Base-by-base conservation (phyloP, 2,888 invertebrate genomes). In the Agrochola circellaris region DNA sequence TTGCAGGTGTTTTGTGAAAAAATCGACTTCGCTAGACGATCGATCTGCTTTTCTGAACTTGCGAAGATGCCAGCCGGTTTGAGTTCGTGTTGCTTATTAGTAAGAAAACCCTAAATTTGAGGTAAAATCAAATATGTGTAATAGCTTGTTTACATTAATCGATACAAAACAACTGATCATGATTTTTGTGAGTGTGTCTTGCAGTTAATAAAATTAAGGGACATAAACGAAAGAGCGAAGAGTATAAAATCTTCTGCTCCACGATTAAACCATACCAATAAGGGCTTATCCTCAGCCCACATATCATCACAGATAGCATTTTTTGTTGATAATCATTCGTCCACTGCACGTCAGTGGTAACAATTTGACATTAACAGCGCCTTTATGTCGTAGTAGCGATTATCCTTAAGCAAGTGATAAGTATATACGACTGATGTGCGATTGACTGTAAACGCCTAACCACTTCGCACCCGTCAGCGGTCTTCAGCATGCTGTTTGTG, bases 1-100 rank as follows among this genome's bases (percentile, higher is more conserved):
- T 94, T 97, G 62, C 96, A 98, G 98, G 98, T 98, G 72, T 98
- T 99, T 91, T 98, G 98, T 85, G 98, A 99, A 89, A 98, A 98
- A 96, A 98, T 99, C 62, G 98, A 98, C 93, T 98, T 98, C 92
- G 97, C 98, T 38, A 97, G 98, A 87, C 97, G 98, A 92, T 98
- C 98, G 9, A 97, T 99, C 75, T 97, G 97, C 88, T 97, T 98
- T 91, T 98, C 98, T 3, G 98, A 99, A 94, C 96, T 99, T 87
- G 97, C 98, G 61, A 98, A 98, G 95, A 97, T 98, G 67, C 98
- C 98, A 67, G 98, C 98, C 78, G 98, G 98, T 66, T 96, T 99
- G 82, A 98, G 98, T 78, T 98, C 99, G 65, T 98, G 98, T 92
- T 98, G 98, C 91, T 96, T 99, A 80, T 96, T 99, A 91, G 97